phyloP scores from a whole-genome alignment of 2,113 vertebrate genomes.

The Oryzias melastigma region DNA sequence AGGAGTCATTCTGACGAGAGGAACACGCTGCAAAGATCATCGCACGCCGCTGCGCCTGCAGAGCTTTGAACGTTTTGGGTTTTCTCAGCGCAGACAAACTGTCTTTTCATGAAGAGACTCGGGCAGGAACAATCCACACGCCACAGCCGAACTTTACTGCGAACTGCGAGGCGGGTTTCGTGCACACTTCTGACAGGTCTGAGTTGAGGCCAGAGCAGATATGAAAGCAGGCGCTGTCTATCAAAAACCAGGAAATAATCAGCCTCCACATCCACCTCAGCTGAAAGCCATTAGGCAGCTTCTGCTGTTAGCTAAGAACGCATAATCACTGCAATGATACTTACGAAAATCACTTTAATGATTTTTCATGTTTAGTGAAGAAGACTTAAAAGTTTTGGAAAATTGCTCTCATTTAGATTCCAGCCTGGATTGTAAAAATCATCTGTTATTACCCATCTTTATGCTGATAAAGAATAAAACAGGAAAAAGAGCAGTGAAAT shows the following conservation, averaged over 20 bases:
- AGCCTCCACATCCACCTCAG: conserved; percentile 82
- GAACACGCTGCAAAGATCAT: conserved; percentile 43
- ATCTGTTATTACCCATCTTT: no score
- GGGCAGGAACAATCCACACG: conserved; percentile 37
- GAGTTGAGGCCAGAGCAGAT: conserved; percentile 83
- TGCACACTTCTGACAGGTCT: conserved; percentile 82
- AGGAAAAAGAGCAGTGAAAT: no score
- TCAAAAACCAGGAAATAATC: conserved; percentile 90
- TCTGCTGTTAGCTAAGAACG: conserved; percentile 84
- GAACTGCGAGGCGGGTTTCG: conserved; percentile 78
- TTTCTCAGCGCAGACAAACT: conserved; percentile 62
- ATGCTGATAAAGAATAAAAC: no score
- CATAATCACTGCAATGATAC: conserved; percentile 78
- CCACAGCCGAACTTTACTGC: conserved; percentile 63
- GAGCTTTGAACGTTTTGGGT: conserved; percentile 48
- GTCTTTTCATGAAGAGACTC: conserved; percentile 62
- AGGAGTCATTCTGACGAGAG: conserved; percentile 47
- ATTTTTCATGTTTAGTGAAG: conserved; percentile 59
- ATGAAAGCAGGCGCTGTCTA: conserved; percentile 89
- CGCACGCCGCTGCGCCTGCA: conserved; percentile 60
- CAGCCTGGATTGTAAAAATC: no score
- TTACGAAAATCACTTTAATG: conserved; percentile 82
- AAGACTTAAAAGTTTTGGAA: conserved; percentile 65
- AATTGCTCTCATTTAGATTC: not conserved
- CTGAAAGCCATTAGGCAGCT: conserved; percentile 95